Conservation (phyloP, 1,140 invertebrate genomes). For the Leptinotarsa texana region DNA sequence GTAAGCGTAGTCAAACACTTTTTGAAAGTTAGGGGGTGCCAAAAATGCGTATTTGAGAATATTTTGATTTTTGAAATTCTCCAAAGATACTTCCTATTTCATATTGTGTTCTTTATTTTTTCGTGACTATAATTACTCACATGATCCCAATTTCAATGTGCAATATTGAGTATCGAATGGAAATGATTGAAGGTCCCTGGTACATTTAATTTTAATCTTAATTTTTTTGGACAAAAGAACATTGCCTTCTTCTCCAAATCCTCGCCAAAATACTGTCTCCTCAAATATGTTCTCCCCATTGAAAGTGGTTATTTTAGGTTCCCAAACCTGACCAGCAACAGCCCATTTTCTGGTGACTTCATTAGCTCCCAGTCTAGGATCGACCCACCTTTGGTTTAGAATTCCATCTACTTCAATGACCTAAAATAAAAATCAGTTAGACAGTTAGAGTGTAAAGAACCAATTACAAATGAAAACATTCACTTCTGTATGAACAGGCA, state of each 20-base stretch:
- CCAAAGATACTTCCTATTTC: no score
- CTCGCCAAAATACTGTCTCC: constrained; percentile 41
- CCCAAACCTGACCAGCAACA: constrained; percentile 42
- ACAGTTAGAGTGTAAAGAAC: no score
- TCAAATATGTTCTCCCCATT: constrained; percentile 35
- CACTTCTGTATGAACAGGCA: no score
- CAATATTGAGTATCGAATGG: constrained; percentile 43
- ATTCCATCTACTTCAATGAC: constrained; percentile 30
- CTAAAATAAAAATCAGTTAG: constrained; percentile 12
- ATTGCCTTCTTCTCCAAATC: constrained; percentile 34
- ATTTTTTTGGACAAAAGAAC: constrained; percentile 41
- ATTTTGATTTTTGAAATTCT: no score
- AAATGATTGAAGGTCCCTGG: constrained; percentile 33
- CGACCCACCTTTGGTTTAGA: constrained; percentile 39
- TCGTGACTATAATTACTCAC: constrained; percentile 30
- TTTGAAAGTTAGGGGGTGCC: no score
- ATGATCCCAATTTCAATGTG: constrained; percentile 41
- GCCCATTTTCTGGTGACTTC: constrained; percentile 36
- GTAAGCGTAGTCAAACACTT: no score
- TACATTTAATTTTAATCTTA: constrained; percentile 28
- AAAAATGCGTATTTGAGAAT: no score
- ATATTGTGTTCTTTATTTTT: not conserved
- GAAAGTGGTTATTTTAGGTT: constrained; percentile 36
- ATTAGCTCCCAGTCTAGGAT: constrained; percentile 38
- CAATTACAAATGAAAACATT: no score